Evolutionary conservation across 2,113 vertebrate species (phyloP).

Genomic region (Trogon melanurus): DNA sequence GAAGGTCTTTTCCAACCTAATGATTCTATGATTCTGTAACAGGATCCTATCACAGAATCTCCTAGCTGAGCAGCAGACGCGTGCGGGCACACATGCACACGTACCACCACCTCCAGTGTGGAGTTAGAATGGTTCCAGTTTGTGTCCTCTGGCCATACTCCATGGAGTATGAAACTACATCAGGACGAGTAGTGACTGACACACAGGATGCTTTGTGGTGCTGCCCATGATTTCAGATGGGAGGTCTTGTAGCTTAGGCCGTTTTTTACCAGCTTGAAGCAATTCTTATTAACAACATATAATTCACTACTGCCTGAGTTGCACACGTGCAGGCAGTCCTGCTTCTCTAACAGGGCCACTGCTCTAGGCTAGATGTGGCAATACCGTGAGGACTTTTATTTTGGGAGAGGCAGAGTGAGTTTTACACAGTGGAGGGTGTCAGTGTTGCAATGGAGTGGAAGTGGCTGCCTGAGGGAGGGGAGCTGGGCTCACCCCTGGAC

Average conservation of each 20-base stretch:
- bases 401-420: neutral
- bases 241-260: neutral
- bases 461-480: neutral
- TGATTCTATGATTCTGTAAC: no score
- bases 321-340: neutral
- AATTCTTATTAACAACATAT: neutral
- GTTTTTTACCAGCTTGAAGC: neutral
- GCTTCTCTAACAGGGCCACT: neutral
- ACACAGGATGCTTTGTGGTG: neutral
- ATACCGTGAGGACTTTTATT: neutral
- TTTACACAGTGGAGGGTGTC: neutral
- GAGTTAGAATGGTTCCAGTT: neutral
- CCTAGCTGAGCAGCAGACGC: neutral
- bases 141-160: neutral
- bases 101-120: neutral
- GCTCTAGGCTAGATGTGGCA: neutral
- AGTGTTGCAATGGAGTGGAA: neutral
- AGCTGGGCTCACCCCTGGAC: neutral
- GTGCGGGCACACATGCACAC: fast-evolving
- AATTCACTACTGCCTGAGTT: neutral
- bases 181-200: neutral
- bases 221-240: neutral
- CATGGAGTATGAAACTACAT: neutral
- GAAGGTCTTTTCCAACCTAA: no score
- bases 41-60: neutral